Conservation (phyloP, 2,797 vertebrate species). For the Carduelis carduelis region DNA sequence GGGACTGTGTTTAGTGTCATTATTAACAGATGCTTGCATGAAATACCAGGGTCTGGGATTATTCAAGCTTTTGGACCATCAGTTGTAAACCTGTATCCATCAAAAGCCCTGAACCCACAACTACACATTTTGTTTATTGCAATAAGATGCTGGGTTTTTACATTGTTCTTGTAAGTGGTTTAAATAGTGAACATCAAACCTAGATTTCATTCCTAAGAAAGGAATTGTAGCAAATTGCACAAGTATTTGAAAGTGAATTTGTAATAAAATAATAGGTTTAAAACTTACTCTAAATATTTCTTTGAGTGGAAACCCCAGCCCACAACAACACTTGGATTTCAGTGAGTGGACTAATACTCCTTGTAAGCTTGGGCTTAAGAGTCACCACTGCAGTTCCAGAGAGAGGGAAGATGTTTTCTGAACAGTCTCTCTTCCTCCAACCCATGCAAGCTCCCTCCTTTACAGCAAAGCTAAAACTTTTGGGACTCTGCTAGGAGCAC, state of each 20-base stretch:
- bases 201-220: neutral
- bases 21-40: neutral
- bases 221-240: neutral
- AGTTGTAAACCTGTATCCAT: neutral
- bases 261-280: neutral
- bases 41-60: neutral
- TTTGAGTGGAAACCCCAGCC: neutral
- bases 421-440: neutral
- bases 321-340: neutral
- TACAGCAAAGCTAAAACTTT: neutral
- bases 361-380: neutral
- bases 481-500: fast-evolving
- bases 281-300: neutral
- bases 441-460: neutral
- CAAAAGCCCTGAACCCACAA: neutral
- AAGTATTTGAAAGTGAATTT: neutral
- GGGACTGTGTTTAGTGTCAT: neutral
- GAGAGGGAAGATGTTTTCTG: neutral
- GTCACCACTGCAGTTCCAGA: neutral
- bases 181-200: neutral
- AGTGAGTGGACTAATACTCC: neutral
- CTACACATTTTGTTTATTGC: neutral
- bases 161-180: neutral
- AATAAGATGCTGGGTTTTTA: neutral
- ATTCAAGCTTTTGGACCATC: neutral